A percentile compares a stretch with the other conserved stretches of the same genome.
Conservation (phyloP, 2,888 invertebrate genomes). For the Ichneumon xanthorius region DNA sequence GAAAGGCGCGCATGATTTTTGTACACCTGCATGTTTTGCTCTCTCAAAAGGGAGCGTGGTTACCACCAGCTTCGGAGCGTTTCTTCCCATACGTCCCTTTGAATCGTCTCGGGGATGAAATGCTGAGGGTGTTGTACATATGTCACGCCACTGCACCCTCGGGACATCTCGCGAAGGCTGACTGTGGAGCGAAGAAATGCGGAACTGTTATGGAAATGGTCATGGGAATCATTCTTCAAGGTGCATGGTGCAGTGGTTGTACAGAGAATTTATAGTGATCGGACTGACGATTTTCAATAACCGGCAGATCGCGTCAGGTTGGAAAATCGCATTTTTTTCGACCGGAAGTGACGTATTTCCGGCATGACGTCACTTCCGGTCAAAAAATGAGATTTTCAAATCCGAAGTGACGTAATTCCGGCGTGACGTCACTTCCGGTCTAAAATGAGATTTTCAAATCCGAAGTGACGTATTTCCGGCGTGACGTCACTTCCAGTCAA, state of each 20-base stretch:
- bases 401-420: too few relatives aligned
- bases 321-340: background rate
- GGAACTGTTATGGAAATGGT: conserved; percentile 5
- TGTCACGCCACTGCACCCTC: conserved; percentile 1
- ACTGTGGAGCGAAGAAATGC: conserved; percentile 5
- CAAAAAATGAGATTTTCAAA: too few relatives aligned
- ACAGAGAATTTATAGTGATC: conserved; percentile 3
- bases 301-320: background rate
- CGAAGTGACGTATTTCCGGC: too few relatives aligned
- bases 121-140: background rate
- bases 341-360: too few relatives aligned
- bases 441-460: too few relatives aligned
- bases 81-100: background rate
- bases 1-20: background rate
- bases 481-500: too few relatives aligned
- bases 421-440: too few relatives aligned
- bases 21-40: background rate
- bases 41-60: background rate
- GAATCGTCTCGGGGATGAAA: background rate
- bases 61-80: background rate
- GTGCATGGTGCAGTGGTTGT: background rate
- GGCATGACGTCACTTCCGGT: too few relatives aligned
- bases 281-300: background rate
- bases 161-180: conserved; percentile 19
- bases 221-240: conserved; percentile 24